Conservation (phyloP, 1,140 invertebrate genomes). For the Trichonephila clavipes region DNA sequence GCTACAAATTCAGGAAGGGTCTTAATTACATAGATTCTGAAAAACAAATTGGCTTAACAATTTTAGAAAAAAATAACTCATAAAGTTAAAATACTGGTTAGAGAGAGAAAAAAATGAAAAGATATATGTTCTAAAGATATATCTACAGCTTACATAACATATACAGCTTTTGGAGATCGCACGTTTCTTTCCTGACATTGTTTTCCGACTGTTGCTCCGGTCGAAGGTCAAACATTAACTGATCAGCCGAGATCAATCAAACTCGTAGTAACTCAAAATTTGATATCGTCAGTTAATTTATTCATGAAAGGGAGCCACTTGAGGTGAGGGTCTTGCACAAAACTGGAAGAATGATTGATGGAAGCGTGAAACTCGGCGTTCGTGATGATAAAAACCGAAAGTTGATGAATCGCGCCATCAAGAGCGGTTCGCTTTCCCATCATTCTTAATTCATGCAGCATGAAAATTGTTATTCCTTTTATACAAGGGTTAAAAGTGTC, state of each 20-base stretch:
- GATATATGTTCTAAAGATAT: too few relatives aligned
- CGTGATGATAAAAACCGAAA: background rate
- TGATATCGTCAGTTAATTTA: background rate
- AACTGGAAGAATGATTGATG: background rate
- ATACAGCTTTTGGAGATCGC: too few relatives aligned
- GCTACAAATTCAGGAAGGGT: too few relatives aligned
- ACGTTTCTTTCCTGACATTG: background rate
- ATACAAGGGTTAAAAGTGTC: background rate
- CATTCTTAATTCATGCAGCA: background rate
- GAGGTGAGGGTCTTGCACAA: background rate
- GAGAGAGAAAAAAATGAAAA: too few relatives aligned
- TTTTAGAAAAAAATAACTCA: too few relatives aligned
- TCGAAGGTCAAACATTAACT: background rate
- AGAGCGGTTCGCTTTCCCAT: background rate
- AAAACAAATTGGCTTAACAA: too few relatives aligned
- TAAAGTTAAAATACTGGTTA: too few relatives aligned
- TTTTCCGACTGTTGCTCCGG: background rate
- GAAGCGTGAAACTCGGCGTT: background rate
- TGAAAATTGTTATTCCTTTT: background rate
- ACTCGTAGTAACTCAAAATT: background rate
- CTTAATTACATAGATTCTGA: too few relatives aligned
- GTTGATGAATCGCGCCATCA: slow-evolving; percentile 13
- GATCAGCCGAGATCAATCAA: background rate
- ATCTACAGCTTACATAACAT: too few relatives aligned
- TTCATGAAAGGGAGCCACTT: background rate